Evolutionary conservation across 2,113 vertebrate genomes (phyloP).

Genomic region (Lophotis ruficrista): DNA sequence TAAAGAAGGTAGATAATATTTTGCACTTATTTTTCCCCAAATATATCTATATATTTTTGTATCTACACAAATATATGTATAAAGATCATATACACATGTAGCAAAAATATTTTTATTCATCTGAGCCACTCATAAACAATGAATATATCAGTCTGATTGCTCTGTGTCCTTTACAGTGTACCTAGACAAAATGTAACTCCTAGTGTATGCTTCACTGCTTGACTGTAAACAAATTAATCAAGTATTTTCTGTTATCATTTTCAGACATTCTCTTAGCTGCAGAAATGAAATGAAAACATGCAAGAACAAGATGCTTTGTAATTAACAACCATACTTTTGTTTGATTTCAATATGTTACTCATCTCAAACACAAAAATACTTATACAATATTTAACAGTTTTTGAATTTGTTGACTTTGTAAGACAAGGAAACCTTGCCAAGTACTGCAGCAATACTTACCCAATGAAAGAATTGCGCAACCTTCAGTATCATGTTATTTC

Average conservation of each 20-base stretch:
- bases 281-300: constrained; percentile 15
- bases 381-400: constrained; percentile 42
- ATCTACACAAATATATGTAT: not conserved
- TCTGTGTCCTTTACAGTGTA: constrained; percentile 4
- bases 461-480: not conserved
- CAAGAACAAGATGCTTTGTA: not conserved
- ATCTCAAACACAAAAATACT: not conserved
- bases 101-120: not conserved
- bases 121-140: not conserved
- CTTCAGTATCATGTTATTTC: not conserved
- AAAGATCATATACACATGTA: not conserved
- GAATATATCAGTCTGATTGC: not conserved
- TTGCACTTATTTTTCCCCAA: not conserved
- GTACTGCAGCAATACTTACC: not conserved
- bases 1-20: not conserved
- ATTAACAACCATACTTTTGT: constrained; percentile 1
- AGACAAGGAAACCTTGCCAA: not conserved
- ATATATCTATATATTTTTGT: not conserved
- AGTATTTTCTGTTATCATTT: not conserved
- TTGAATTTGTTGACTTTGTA: constrained; percentile 34
- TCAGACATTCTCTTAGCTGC: not conserved
- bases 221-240: constrained; percentile 61
- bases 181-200: not conserved
- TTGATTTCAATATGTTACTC: constrained; percentile 31
- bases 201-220: not conserved